Base-by-base conservation (phyloP, 1,140 invertebrate species). In the Cotesia vestalis region DNA sequence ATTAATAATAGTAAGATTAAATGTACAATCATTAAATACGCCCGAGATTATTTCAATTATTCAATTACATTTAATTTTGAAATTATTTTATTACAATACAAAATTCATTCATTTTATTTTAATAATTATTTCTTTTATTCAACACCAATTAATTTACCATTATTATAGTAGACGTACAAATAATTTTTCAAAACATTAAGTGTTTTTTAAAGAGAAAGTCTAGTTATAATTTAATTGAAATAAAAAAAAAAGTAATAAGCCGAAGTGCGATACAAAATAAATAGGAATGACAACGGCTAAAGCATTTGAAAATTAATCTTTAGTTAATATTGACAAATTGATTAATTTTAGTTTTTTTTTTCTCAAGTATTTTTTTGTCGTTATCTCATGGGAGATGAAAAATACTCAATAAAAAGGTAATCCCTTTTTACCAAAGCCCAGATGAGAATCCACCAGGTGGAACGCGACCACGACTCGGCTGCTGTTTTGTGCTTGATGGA, bases 371-470 rank as follows among this genome's bases (percentile, higher is more conserved):
- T 69, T 64, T 67, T 36, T 67, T 73, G 57, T 60, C 34, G 6
- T 72, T 36, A 6, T 61, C 27, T 20, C 14, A 20, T 67, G 27
- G 40, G 62, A 14, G n/a, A n/a, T 64, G 3, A 11, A 36, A 64
- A 12, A 38, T 64, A 9, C 27, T 11, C 27, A 8, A 34, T 35
- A 51, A 51, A 17, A 17, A 12, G 36, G 17, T 83, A 46, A 46
- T 6, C 5, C 40, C 8, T 46, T 46, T 46, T 87, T 86, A 88
- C 87, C 87, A 88, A 55, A 88, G 83, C 60, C 86, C 86, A 57
- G 86, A 86, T 40, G 87, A 87, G 71, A 82, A 88, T 63, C 88
- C 87, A 71, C 88, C 88, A 12, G 88, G 88, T 63, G 88, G 88
- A 59, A 88, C 86, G 75, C 87, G 87, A 60, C 81, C 82, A 69